Conservation (phyloP, 2,797 vertebrate genomes). For the Phyllotis vaccarum region DNA sequence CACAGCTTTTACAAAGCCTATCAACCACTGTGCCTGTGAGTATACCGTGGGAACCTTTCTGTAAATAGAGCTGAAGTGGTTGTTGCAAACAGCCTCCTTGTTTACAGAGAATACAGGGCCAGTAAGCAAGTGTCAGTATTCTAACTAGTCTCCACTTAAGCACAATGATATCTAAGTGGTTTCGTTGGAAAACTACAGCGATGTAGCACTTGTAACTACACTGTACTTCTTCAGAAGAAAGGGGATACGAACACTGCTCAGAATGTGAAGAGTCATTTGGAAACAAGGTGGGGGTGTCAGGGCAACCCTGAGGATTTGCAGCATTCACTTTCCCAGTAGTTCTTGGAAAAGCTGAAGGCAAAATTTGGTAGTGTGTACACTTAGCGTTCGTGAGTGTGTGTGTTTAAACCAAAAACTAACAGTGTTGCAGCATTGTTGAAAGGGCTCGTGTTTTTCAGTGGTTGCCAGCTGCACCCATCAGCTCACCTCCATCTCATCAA, state of each 20-base stretch:
- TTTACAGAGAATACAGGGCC: constrained; percentile 84
- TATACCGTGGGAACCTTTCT: constrained; percentile 72
- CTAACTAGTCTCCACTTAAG: constrained; percentile 84
- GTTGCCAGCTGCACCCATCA: constrained; percentile 74
- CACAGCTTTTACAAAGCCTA: constrained; percentile 78
- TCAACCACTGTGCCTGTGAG: constrained; percentile 72
- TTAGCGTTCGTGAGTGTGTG: constrained; percentile 84
- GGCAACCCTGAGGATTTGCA: constrained; percentile 76
- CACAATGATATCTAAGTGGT: constrained; percentile 79
- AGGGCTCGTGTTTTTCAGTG: constrained; percentile 84
- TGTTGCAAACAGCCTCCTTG: constrained; percentile 84
- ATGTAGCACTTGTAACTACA: constrained; percentile 79
- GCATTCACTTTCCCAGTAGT: constrained; percentile 77
- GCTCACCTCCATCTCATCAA: constrained; percentile 71
- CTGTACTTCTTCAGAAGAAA: constrained; percentile 62
- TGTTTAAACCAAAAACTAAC: constrained; percentile 85
- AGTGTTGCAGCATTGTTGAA: constrained; percentile 86
- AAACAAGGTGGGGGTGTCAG: constrained; percentile 74
- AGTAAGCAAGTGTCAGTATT: constrained; percentile 82
- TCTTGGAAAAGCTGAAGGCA: constrained; percentile 81
- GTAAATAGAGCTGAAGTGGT: constrained; percentile 80
- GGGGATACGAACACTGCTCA: constrained; percentile 61
- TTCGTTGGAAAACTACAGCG: constrained; percentile 75
- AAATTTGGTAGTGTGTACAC: constrained; percentile 84
- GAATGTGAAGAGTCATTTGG: constrained; percentile 77